Evolutionary conservation across 2,888 invertebrate genomes (phyloP), one percentile per base, ranked within the genome.

Genomic region (Drosophila kokeensis): DNA sequence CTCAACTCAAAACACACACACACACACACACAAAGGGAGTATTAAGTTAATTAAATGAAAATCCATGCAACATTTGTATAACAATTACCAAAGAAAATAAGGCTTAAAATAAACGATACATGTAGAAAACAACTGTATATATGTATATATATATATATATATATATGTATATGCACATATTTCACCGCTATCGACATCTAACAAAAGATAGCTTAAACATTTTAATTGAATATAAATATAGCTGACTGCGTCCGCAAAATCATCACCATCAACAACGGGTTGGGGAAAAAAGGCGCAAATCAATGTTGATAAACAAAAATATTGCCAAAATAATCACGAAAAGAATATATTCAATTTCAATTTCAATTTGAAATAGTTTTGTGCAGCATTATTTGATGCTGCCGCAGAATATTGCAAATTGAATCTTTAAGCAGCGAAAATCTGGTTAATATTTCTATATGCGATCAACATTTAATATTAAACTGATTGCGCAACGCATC

Each of bases 1-100:
- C 76, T 80, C 77, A 81, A 80, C 90, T 86, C 8, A 32, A 34
- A 49, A 59, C 18, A 27, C 36, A 36, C 30, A 45, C 40, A 10
- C 40, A 6, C 53, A 24, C 34, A 21, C 21, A 32, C 21, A n/a
- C 27, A 54, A 24, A 40, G 32, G 45, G 57, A 42, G 27, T 53
- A 42, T 52, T 24, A 27, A 27, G 48, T 53, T 50, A 21, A 34
- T 69, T 18, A 21, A 34, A 29, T 24, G 21, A 34, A 13, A 30
- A 2, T 29, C 29, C 29, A 29, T n/a, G 15, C 6, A 50, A 29
- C 50, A 29, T 59, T 59, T 11, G 48, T 27, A 13, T n/a, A 34
- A 42, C 21, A 8, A 21, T 45, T 48, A 18, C 5, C 48, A 34
- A 13, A n/a, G 11, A 24, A 30, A 45, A 45, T 45, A n/a, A 15